Evolutionary conservation across 2,113 vertebrate species (phyloP), one percentile per base, ranked within the genome.

Genomic region (Tor tambroides): DNA sequence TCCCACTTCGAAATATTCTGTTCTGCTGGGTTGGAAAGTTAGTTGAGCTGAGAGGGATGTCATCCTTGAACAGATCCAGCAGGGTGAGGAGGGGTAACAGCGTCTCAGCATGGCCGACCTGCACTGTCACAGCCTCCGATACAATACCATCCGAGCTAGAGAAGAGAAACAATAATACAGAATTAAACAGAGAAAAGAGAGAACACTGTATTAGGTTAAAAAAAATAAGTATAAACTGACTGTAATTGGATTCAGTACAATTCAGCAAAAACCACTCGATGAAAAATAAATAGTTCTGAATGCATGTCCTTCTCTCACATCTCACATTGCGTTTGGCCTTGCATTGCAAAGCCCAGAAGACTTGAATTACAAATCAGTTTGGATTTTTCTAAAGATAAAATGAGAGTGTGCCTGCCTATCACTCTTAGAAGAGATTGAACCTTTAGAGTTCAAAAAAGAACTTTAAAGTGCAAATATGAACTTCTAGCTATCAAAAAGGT

Each of bases 71-170:
- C 91, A 97, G 96, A 51, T 97, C 97, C 95, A 99, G 95, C 7
- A 99, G 96, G 26, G 97, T 96, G 2, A 99, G 93, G 49, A 99
- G 94, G 0, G 98, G 98, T 69, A 98, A 94, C 43, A 99, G 95
- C 0, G 98, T 99, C 93, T 99, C 98, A 21, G 97, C 98, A 0
- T 99, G 98, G 23, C 98, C 98, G 3, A 99, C 94, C 89, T 99
- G 97, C 46, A 99, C 91, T 0, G 96, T 94, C 84, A 96, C 94
- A 1, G 95, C 95, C 56, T 96, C 96, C 38, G 95, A 95, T 90
- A 99, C 92, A 17, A 83, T 21, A 67, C 91, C 88, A 81, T 95
- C 95, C 21, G 92, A 95, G 89, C 97, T 99, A 81, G 28, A 49
- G 41, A 43, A 51, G 12, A 51, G 2, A 54, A 54, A 54, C 51